phyloP scores from a whole-genome alignment of 2,888 invertebrate genomes.

The Nomada fabriciana region DNA sequence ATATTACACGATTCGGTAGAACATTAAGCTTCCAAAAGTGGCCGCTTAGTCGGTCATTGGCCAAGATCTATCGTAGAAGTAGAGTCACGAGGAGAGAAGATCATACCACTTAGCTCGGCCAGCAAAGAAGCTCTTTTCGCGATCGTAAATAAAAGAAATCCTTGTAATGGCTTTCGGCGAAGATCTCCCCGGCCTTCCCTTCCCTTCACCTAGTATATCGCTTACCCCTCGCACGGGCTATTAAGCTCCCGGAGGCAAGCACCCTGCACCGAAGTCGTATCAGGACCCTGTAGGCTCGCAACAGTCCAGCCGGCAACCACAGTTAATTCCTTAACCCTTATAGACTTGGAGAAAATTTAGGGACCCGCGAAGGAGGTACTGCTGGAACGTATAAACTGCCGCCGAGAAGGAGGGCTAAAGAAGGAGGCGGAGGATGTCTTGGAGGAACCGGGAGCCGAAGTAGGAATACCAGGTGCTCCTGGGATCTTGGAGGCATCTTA shows the following conservation, averaged over 20 bases:
- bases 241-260: conserved; percentile 69
- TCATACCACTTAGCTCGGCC: conserved; percentile 78
- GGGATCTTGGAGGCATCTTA: conserved; percentile 83
- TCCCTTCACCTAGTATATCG: conserved; percentile 36
- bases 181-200: conserved; percentile 70
- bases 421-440: conserved; percentile 52
- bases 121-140: conserved; percentile 71
- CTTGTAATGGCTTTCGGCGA: conserved; percentile 82
- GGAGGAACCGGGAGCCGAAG: conserved; percentile 66
- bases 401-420: conserved; percentile 38
- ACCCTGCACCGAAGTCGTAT: conserved; percentile 61
- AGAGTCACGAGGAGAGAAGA: conserved; percentile 74
- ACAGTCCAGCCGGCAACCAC: conserved; percentile 64
- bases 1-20: conserved; percentile 75
- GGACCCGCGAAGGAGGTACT: conserved; percentile 62
- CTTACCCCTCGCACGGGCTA: conserved; percentile 62
- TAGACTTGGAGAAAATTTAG: conserved; percentile 82
- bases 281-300: conserved; percentile 69
- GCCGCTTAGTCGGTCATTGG: conserved; percentile 77
- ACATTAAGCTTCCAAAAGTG: conserved; percentile 70
- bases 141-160: conserved; percentile 84
- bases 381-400: conserved; percentile 66
- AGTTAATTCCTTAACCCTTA: conserved; percentile 84
- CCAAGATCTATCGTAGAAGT: conserved; percentile 77
- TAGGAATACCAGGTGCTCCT: conserved; percentile 83